phyloP scores from a whole-genome alignment of 1,140 invertebrate genomes.

The Panagrolaimus sp. region DNA sequence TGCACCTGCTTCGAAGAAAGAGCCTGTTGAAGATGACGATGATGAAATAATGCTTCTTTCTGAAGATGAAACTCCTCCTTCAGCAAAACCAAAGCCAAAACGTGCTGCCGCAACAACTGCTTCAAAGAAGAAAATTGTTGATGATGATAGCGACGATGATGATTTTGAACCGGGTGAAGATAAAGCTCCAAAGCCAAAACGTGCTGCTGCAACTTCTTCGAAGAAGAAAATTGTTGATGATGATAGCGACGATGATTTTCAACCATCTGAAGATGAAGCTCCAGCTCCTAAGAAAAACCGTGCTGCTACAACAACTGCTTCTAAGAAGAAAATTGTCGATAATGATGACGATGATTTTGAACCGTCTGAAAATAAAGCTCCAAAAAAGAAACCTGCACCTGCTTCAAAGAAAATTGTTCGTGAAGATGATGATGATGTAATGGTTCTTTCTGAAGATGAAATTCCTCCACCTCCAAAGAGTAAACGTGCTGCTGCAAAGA shows the following conservation, averaged over 20 bases:
- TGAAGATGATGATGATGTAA: slow-evolving; percentile 10
- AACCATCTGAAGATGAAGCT: too few relatives aligned
- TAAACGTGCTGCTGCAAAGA: too few relatives aligned
- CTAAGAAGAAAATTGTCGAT: too few relatives aligned
- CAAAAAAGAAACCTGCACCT: not conserved
- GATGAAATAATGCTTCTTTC: not conserved
- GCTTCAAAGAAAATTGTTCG: slow-evolving; percentile 11
- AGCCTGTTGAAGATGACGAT: too few relatives aligned
- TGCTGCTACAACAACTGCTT: too few relatives aligned
- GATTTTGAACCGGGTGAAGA: not conserved
- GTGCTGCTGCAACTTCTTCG: not conserved
- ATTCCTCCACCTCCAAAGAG: too few relatives aligned
- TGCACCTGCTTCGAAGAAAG: not conserved
- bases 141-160: slow-evolving; percentile 7
- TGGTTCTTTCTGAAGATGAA: too few relatives aligned
- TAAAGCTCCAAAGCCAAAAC: not conserved
- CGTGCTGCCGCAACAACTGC: not conserved
- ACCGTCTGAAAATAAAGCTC: not conserved
- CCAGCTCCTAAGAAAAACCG: too few relatives aligned
- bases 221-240: not conserved
- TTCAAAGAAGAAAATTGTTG: slow-evolving; percentile 10
- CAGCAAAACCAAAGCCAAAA: not conserved
- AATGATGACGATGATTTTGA: slow-evolving; percentile 4
- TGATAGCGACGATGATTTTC: not conserved
- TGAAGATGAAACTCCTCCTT: not conserved